phyloP scores from a whole-genome alignment of 2,113 vertebrate species.

The Salvelinus fontinalis region DNA sequence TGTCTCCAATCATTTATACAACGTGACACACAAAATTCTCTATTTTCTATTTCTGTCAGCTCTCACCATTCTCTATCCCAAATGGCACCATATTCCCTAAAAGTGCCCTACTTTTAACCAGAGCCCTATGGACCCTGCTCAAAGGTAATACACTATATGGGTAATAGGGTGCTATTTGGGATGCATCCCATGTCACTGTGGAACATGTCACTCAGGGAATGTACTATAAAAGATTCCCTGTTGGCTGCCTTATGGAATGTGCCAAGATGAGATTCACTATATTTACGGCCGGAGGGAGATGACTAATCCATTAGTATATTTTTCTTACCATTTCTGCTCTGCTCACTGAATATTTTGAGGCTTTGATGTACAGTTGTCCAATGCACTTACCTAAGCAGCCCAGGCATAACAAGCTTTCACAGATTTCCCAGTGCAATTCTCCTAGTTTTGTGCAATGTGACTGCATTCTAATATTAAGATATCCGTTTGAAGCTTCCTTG shows the following conservation, averaged over 20 bases:
- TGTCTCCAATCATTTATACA: no score
- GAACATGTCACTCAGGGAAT: neutral
- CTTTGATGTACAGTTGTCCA: slow-evolving; percentile 62
- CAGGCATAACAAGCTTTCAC: slow-evolving; percentile 44
- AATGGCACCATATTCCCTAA: no score
- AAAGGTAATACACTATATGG: no score
- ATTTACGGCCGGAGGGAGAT: slow-evolving; percentile 43
- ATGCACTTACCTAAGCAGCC: slow-evolving; percentile 57
- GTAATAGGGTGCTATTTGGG: no score
- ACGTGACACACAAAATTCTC: no score
- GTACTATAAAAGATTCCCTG: neutral
- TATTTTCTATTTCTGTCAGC: no score
- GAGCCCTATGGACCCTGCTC: no score
- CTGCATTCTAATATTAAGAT: slow-evolving; percentile 47
- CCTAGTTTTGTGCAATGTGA: slow-evolving; percentile 33
- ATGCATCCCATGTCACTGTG: no score
- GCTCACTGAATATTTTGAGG: slow-evolving; percentile 48
- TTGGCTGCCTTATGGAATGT: slow-evolving; percentile 15
- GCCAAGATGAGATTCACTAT: slow-evolving; percentile 11
- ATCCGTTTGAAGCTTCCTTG: slow-evolving; percentile 53
- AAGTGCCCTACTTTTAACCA: no score
- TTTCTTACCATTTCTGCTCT: slow-evolving; percentile 31
- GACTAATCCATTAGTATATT: slow-evolving; percentile 57
- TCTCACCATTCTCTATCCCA: no score
- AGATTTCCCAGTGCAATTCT: slow-evolving; percentile 32